Base-by-base conservation (phyloP, 2,113 vertebrate species). In the Glaucomys volans region DNA sequence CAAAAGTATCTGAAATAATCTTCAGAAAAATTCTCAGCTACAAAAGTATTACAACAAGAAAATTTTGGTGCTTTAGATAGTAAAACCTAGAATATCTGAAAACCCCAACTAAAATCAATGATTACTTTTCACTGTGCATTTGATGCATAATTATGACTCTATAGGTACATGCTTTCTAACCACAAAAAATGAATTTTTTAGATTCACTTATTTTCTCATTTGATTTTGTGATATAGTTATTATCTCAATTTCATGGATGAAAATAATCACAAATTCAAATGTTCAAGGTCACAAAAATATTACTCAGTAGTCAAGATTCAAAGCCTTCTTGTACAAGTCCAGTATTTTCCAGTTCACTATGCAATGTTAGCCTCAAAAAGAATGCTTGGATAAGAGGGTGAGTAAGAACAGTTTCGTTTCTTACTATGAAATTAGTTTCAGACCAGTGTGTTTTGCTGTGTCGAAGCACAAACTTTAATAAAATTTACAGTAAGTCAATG, bases 401-500 rank as follows among this genome's bases (percentile, higher is more conserved):
- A 74, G 28, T 44, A 75, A 74, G 28, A 89, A 75, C 11, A 71
- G 64, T 83, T 76, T 76, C 14, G 37, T 69, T 96, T 93, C 35
- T 92, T 75, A 86, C 16, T 67, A 67, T 64, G 30, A 87, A 90
- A 62, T 79, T 67, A 82, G 24, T 71, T 92, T 69, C 85, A 95
- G 32, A 88, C n/a, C 37, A 88, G 35, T 84, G 64, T 90, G 57
- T 86, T 95, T 81, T 92, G 66, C 28, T 85, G 2, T 84, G 35
- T 20, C 85, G 50, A 90, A 94, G 44, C 18, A 96, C 72, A 90
- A 81, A 59, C 22, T 54, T 82, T 50, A 95, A 82, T 67, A 90
- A 94, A 95, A 62, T 72, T n/a, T 94, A 57, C 14, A 72, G 50
- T 83, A 87, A 87, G 66, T 92, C 92, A 96, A 85, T 8, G 95